phyloP scores from a whole-genome alignment of 2,113 vertebrate genomes.

The Arvicanthis niloticus region DNA sequence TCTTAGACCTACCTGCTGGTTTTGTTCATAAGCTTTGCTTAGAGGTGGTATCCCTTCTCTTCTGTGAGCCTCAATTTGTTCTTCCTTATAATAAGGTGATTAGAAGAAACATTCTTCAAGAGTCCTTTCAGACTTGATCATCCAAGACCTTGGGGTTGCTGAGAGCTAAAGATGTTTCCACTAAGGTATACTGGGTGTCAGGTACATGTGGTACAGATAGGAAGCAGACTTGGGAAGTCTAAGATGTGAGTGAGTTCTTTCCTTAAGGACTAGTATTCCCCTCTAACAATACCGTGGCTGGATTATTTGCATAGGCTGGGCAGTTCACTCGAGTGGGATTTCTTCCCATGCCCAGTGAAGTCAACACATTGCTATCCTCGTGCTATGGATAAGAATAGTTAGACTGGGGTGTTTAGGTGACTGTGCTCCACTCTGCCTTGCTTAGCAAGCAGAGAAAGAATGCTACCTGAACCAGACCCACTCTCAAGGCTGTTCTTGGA shows the following conservation, averaged over 20 bases:
- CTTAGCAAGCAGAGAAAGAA: not conserved
- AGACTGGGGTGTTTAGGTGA: not conserved
- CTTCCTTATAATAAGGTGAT: not conserved
- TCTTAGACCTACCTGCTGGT: not conserved
- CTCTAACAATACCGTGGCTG: slow-evolving; percentile 39
- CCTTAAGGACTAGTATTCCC: slow-evolving; percentile 30
- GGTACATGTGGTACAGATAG: not conserved
- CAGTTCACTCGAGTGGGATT: slow-evolving; percentile 40
- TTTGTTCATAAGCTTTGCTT: not conserved
- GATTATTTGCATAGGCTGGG: slow-evolving; percentile 6
- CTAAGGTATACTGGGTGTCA: not conserved
- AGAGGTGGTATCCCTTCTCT: not conserved
- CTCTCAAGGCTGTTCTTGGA: not conserved
- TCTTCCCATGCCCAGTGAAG: not conserved
- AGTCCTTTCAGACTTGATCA: not conserved
- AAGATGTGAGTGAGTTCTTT: slow-evolving; percentile 18
- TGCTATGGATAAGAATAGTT: slow-evolving; percentile 15
- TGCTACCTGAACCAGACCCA: not conserved
- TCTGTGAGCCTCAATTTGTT: slow-evolving; percentile 15
- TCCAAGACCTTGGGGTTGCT: not conserved
- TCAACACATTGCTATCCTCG: not conserved
- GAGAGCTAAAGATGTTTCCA: slow-evolving; percentile 18
- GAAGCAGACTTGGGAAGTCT: slow-evolving; percentile 37
- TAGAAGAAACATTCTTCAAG: slow-evolving; percentile 26
- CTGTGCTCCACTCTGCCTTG: not conserved